phyloP scores from a whole-genome alignment of 2,888 invertebrate species.

The Mechanitis messenoides region DNA sequence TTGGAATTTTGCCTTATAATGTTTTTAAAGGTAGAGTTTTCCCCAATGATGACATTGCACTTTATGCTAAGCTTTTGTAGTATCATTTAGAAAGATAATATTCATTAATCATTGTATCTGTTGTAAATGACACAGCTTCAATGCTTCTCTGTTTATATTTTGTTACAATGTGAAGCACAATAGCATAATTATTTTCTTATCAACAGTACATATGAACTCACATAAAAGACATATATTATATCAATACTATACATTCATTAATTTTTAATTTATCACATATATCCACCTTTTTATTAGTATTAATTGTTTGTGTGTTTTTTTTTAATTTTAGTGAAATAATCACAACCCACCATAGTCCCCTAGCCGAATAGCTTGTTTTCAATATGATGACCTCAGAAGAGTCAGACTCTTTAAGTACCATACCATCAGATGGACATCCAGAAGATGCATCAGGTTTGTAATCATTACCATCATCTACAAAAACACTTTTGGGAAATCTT shows the following conservation, averaged over 20 bases:
- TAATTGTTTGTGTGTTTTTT: slow-evolving; percentile 14
- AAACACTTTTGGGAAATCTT: not conserved
- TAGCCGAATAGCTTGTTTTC: slow-evolving; percentile 30
- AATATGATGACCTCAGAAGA: slow-evolving; percentile 65
- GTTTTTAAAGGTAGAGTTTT: slow-evolving; percentile 24
- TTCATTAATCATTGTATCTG: slow-evolving; percentile 10
- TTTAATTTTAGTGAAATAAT: slow-evolving; percentile 30
- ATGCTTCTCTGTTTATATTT: not conserved
- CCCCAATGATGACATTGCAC: not conserved
- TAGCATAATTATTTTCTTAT: not conserved
- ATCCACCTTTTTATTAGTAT: slow-evolving; percentile 1
- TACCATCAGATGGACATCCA: slow-evolving; percentile 58
- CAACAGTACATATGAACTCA: not conserved
- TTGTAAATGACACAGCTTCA: slow-evolving; percentile 7
- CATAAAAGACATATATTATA: not conserved
- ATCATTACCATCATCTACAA: not conserved
- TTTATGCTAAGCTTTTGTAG: slow-evolving; percentile 11
- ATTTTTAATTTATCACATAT: not conserved
- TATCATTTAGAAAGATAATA: slow-evolving; percentile 1
- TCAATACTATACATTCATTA: not conserved
- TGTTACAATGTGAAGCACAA: not conserved
- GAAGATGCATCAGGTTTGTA: slow-evolving; percentile 59
- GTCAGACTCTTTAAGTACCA: slow-evolving; percentile 56
- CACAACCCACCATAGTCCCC: slow-evolving; percentile 29
- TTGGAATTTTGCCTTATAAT: slow-evolving; percentile 26